Evolutionary conservation across 2,888 invertebrate species (phyloP), one percentile per base, ranked within the genome.

Genomic region (Cryptus viduatorius): DNA sequence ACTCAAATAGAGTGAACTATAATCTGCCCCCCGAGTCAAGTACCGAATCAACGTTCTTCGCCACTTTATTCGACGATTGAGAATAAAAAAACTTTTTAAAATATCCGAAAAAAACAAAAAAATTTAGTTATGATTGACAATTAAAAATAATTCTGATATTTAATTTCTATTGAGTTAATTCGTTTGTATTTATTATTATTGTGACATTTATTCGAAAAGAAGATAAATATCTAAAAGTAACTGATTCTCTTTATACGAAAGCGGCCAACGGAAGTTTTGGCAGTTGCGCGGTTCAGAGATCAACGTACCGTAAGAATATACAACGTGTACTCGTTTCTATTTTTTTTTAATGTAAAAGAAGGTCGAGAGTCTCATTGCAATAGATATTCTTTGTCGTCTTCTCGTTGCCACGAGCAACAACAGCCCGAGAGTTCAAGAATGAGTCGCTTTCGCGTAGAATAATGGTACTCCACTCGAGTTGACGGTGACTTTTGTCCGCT

Each of bases 281-380:
- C 16, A 0, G 16, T 37, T 19, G 16, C 10, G 10, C 37, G 37
- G 37, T 37, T 8, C 37, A 37, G 19, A 19, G 65, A 42, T 65
- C 65, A 65, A 65, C 19, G 65, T 42, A 42, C 44, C 65, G 19
- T 8, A 42, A 37, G 37, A 8, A 37, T 37, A 37, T 37, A 37
- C 37, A 37, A 4, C 42, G 31, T 12, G 42, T 16, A 37, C 64
- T 37, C 37, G 64, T n/a, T 1, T 16, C 16, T 42, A 37, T 65
- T 65, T 65, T 37, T 37, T 37, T 37, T 37, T 37, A 0, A 0
- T 24, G 31, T 14, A 48, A 31, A 69, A 31, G 37, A 69, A 50
- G 69, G 50, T 16, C 29, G 19, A 37, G 31, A 31, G 31, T 16
- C 50, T 53, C 69, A 16, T 69, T 69, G 69, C 53, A 50, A 37